phyloP scores from a whole-genome alignment of 2,113 vertebrate species.

The Melanerpes aurifrons region DNA sequence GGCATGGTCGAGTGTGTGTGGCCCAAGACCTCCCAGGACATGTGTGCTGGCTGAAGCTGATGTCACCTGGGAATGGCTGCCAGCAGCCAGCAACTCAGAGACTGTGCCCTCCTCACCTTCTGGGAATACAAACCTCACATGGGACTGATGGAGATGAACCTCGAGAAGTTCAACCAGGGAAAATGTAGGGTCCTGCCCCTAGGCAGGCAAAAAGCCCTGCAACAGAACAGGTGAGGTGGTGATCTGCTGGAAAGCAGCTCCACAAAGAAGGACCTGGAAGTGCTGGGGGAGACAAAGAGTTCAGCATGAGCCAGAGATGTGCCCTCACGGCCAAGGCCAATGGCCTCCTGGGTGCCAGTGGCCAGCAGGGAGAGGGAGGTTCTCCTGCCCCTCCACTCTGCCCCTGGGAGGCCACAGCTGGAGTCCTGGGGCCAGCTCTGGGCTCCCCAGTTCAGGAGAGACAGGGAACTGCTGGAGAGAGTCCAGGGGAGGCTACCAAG shows the following conservation, averaged over 20 bases:
- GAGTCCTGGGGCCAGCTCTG: too few species aligned
- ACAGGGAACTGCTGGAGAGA: too few species aligned
- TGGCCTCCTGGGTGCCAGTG: too few species aligned
- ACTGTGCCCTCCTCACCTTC: neutral
- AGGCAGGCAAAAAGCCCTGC: neutral
- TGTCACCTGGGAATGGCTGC: neutral
- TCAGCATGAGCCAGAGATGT: too few species aligned
- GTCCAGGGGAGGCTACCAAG: too few species aligned
- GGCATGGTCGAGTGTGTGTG: rapidly evolving
- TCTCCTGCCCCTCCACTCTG: too few species aligned
- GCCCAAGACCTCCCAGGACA: rapidly evolving
- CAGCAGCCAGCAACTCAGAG: neutral
- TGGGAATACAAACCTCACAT: neutral
- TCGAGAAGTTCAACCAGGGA: neutral
- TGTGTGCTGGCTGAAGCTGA: rapidly evolving
- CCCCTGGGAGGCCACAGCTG: too few species aligned
- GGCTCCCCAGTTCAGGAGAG: too few species aligned
- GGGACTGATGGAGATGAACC: neutral
- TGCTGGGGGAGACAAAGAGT: too few species aligned
- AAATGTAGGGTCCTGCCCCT: neutral
- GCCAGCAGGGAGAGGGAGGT: too few species aligned
- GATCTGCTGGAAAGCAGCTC: neutral
- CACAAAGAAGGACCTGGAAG: too few species aligned
- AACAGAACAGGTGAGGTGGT: neutral
- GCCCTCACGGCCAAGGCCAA: neutral